phyloP scores from a whole-genome alignment of 2,888 invertebrate species.

The Synergus laeviventris region DNA sequence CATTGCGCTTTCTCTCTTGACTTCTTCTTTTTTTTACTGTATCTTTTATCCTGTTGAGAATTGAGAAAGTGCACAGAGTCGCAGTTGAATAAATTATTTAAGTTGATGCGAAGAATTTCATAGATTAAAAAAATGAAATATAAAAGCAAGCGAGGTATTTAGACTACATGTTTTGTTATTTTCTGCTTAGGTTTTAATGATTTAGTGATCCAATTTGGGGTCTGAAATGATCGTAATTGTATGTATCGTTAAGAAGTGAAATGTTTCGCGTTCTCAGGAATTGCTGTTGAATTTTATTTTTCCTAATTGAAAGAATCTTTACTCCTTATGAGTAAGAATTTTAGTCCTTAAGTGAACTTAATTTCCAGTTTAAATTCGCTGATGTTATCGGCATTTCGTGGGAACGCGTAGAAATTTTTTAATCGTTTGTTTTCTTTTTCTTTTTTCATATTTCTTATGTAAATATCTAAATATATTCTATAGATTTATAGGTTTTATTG shows the following conservation, averaged over 20 bases:
- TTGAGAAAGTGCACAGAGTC: conserved; percentile 22
- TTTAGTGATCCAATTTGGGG: conserved; percentile 56
- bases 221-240: conserved; percentile 49
- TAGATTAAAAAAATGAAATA: conserved; percentile 37
- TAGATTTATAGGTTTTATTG: conserved; percentile 70
- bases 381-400: conserved; percentile 56
- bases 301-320: background rate
- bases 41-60: conserved; percentile 11
- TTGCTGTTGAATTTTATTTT: conserved; percentile 30
- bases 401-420: conserved; percentile 56
- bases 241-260: conserved; percentile 39
- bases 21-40: conserved; percentile 7
- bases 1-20: conserved; percentile 21
- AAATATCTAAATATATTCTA: conserved; percentile 72
- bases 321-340: background rate
- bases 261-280: conserved; percentile 56
- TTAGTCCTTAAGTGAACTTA: background rate
- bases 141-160: conserved; percentile 45
- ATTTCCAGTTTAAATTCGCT: conserved; percentile 35
- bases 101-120: conserved; percentile 35
- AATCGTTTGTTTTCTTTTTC: conserved; percentile 59
- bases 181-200: conserved; percentile 43
- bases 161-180: conserved; percentile 52
- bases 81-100: conserved; percentile 37
- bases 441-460: conserved; percentile 68